phyloP scores from a whole-genome alignment of 2,888 invertebrate genomes.

The Spicauda simplicius region DNA sequence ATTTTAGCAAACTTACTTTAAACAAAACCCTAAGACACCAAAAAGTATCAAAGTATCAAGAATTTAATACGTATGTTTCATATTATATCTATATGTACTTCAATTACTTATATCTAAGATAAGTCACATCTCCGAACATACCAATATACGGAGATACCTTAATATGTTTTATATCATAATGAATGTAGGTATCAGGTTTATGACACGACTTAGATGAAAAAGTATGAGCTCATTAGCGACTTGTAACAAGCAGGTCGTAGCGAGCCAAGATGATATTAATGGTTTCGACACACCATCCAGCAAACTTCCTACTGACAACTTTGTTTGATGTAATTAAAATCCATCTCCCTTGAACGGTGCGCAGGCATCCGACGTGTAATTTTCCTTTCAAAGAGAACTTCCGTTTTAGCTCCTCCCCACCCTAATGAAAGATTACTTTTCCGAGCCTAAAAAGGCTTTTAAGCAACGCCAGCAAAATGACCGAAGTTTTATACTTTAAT shows the following conservation, averaged over 20 bases:
- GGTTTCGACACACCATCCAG: conserved; percentile 48
- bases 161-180: neutral
- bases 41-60: too few relatives aligned
- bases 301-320: conserved; percentile 69
- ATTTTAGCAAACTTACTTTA: too few relatives aligned
- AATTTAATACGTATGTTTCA: too few relatives aligned
- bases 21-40: too few relatives aligned
- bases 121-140: too few relatives aligned
- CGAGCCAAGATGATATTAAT: conserved; percentile 51
- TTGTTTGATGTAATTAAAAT: conserved; percentile 84
- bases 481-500: conserved; percentile 85
- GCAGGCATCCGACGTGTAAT: conserved; percentile 81
- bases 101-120: too few relatives aligned
- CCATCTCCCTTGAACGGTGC: conserved; percentile 73
- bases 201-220: neutral
- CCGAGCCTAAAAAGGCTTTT: conserved; percentile 84
- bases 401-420: conserved; percentile 82
- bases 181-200: neutral
- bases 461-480: conserved; percentile 84
- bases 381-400: conserved; percentile 84
- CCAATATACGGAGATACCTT: neutral
- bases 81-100: too few relatives aligned
- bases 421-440: conserved; percentile 85
- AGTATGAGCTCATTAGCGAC: conserved; percentile 49
- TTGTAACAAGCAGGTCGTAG: conserved; percentile 50